Percentiles rank a stretch among this genome's conserved stretches.
Conservation (phyloP, 2,888 invertebrate genomes). For the Dendrolimus pini region DNA sequence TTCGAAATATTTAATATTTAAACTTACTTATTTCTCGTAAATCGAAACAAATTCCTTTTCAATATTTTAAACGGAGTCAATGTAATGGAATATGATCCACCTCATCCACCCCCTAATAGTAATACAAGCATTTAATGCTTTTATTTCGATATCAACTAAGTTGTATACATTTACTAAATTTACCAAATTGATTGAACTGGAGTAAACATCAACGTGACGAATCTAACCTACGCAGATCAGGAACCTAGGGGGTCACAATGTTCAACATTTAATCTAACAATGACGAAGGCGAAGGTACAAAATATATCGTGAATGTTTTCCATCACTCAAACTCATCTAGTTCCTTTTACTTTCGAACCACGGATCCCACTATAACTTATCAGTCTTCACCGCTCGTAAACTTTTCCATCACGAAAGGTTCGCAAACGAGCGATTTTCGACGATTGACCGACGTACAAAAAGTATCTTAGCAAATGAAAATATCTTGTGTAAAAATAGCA, state of each 20-base stretch:
- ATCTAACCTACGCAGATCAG: slow-evolving; percentile 63
- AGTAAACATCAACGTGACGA: slow-evolving; percentile 64
- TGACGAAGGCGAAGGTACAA: slow-evolving; percentile 61
- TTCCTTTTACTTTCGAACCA: slow-evolving; percentile 58
- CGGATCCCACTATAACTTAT: slow-evolving; percentile 64
- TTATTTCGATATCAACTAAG: slow-evolving; percentile 54
- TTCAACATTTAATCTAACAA: slow-evolving; percentile 66
- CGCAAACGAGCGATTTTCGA: slow-evolving; percentile 59
- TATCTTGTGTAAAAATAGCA: slow-evolving; percentile 69
- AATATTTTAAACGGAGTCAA: slow-evolving; percentile 30
- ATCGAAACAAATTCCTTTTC: slow-evolving; percentile 30
- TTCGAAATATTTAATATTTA: slow-evolving; percentile 40
- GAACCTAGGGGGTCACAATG: slow-evolving; percentile 58
- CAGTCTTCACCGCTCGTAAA: slow-evolving; percentile 74
- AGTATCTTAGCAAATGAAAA: slow-evolving; percentile 48
- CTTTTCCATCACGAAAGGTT: slow-evolving; percentile 58
- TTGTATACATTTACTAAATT: slow-evolving; percentile 66
- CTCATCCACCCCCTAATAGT: slow-evolving; percentile 51
- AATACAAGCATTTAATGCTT: slow-evolving; percentile 67
- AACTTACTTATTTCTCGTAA: slow-evolving; percentile 33
- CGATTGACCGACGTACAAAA: slow-evolving; percentile 52
- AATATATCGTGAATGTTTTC: slow-evolving; percentile 46
- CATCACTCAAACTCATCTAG: slow-evolving; percentile 50
- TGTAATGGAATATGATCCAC: slow-evolving; percentile 46
- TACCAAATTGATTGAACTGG: slow-evolving; percentile 50